Base-by-base conservation (phyloP, 2,888 invertebrate species). In the Drosophila kanekoi region DNA sequence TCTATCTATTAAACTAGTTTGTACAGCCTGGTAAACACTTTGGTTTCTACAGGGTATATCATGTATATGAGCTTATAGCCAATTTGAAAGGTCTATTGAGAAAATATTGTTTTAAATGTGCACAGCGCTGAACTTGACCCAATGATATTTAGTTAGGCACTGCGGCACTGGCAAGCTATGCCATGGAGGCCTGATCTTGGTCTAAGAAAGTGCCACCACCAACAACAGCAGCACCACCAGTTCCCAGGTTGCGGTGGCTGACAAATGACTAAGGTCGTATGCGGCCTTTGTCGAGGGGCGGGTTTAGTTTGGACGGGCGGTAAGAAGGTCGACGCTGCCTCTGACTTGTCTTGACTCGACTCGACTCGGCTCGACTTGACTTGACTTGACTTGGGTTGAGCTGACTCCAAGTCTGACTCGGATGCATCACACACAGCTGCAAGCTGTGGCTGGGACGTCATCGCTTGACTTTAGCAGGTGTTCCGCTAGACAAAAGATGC, bases 241-340 rank as follows among this genome's bases (percentile, higher is more conserved):
- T 77, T 77, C 72, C 72, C 74, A 72, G 72, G 48, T 63, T 60
- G 47, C 58, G 59, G 68, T 72, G 65, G 78, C 87, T 87, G 89
- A 87, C 86, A 89, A 87, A 87, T 87, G 87, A 89, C 85, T 87
- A 89, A 87, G 86, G 86, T 87, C 87, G 81, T 43, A 65, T 56
- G 70, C 69, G 73, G 72, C 69, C 72, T 72, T 61, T 68, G 79
- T 75, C 59, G 77, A 78, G 82, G 80, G 87, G 86, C 82, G 85
- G 89, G 65, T 76, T 70, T 74, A 74, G 76, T 61, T 72, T 85
- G 79, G 78, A 75, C 81, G 77, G 84, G 86, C 82, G 83, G 86
- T 77, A 82, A 85, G 87, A 87, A 87, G 83, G 85, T 85, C 87
- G 83, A 68, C 38, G 58, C 77, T 53, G 79, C 60, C 74, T 77